Percentiles rank a stretch among this genome's conserved stretches.
Evolutionary conservation across 2,797 vertebrate genomes (phyloP).

Genomic region (Margarornis squamiger): DNA sequence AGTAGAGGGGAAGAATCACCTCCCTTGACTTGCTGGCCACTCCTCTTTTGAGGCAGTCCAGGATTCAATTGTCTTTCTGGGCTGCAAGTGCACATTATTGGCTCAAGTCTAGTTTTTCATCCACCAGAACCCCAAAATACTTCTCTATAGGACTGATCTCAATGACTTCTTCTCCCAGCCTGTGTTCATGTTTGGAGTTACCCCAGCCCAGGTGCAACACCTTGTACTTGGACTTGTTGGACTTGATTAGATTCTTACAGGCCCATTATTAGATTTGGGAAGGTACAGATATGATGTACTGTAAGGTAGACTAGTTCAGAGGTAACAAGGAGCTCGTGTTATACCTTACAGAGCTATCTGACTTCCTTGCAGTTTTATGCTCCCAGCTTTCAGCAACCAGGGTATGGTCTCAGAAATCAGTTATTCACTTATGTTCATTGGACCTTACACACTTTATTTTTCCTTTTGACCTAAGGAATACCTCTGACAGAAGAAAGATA

Average conservation of each 20-base stretch:
- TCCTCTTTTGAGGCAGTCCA: not conserved
- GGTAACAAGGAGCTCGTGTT: not conserved
- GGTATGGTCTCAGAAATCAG: not conserved
- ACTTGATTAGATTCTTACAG: not conserved
- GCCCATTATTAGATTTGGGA: not conserved
- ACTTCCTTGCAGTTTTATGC: not conserved
- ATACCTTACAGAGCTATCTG: not conserved
- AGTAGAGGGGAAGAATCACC: not conserved
- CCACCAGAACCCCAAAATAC: not conserved
- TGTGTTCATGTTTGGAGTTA: not conserved
- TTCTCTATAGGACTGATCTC: not conserved
- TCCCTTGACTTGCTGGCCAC: not conserved
- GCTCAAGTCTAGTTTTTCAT: not conserved
- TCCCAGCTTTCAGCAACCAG: not conserved
- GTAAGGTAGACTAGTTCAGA: not conserved
- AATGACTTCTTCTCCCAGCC: not conserved
- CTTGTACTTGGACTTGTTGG: not conserved
- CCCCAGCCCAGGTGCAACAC: not conserved
- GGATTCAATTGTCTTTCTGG: not conserved
- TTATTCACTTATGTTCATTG: not conserved
- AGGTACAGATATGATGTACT: not conserved
- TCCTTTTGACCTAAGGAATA: not conserved
- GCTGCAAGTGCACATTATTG: not conserved
- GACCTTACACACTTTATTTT: not conserved
- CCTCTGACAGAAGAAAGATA: not conserved